Percentiles rank a stretch among this genome's conserved stretches.
Conservation (phyloP, 2,888 invertebrate species). For the Syrista parreyssii region DNA sequence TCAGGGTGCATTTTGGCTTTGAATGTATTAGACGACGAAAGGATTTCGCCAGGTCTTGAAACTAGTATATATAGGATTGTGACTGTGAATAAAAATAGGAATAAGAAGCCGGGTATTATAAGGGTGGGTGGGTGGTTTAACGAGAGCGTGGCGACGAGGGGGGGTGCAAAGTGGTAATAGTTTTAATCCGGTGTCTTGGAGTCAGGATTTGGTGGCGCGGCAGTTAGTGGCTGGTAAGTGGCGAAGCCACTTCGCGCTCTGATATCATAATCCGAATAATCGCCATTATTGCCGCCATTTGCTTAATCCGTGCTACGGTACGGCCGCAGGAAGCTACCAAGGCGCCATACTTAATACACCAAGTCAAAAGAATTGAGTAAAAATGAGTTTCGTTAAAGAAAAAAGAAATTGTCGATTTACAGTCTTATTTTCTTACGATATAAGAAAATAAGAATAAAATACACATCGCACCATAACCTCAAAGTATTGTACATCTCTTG, state of each 20-base stretch:
- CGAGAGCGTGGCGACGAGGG: conserved; percentile 13
- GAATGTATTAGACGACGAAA: not conserved
- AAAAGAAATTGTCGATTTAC: not conserved
- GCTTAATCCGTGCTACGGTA: conserved; percentile 55
- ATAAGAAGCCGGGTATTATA: not conserved
- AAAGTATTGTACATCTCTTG: not conserved
- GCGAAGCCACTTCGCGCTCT: conserved; percentile 63
- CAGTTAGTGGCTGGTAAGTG: conserved; percentile 60
- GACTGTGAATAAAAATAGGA: conserved; percentile 11
- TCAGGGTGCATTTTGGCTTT: not conserved
- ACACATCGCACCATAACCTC: not conserved
- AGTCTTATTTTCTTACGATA: not conserved
- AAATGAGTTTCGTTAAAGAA: not conserved
- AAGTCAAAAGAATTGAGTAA: not conserved
- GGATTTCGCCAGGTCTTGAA: not conserved
- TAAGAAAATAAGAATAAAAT: no score
- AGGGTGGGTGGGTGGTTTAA: conserved; percentile 24
- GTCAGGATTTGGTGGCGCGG: conserved; percentile 63
- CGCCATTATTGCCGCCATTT: conserved; percentile 66
- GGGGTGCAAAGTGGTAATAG: conserved; percentile 59
- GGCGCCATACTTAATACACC: not conserved
- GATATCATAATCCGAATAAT: conserved; percentile 67
- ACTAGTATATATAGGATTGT: conserved; percentile 9
- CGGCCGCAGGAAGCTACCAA: not conserved
- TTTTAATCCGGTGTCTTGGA: conserved; percentile 66